Percentiles rank a stretch among this genome's conserved stretches.
These are phyloP conservation scores for Phalacrocorax aristotelis DNA, from an alignment of 2,113 vertebrate genomes.

Conservation along the genomic window DNA sequence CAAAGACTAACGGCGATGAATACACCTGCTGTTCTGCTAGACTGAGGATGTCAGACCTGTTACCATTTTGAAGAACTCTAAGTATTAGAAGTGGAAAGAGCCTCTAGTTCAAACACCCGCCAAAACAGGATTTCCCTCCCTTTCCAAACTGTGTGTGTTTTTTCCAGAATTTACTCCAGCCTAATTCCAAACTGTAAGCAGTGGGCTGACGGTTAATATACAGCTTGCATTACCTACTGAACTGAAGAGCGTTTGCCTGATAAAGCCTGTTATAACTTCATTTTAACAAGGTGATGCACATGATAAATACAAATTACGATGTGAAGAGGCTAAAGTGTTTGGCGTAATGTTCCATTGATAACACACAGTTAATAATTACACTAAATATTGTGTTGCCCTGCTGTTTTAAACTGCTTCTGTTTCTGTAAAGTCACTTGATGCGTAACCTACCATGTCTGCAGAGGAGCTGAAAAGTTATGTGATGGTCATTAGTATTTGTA, in stretches of 20 bases:
- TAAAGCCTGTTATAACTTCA: neutral
- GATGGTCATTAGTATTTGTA: constrained; percentile 57
- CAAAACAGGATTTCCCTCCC: neutral
- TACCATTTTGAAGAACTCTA: neutral
- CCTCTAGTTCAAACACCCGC: neutral
- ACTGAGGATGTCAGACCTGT: neutral
- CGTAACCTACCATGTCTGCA: constrained; percentile 85
- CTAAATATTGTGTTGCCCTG: neutral
- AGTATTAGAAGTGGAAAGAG: neutral
- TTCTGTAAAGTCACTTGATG: neutral
- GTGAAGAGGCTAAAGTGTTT: neutral
- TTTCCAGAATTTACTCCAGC: neutral
- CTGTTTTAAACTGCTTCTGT: neutral
- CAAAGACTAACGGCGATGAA: neutral
- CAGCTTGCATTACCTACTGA: neutral
- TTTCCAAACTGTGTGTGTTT: neutral
- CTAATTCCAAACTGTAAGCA: neutral
- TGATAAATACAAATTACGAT: neutral
- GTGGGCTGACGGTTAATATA: neutral
- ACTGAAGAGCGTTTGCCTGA: neutral
- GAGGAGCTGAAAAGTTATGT: constrained; percentile 84
- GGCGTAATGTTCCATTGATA: neutral
- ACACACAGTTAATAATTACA: neutral
- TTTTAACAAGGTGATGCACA: neutral
- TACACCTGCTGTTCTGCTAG: neutral